These are phyloP conservation scores for Acipenser oxyrinchus DNA, from an alignment of 2,797 vertebrate species.

Conservation along the genomic window DNA sequence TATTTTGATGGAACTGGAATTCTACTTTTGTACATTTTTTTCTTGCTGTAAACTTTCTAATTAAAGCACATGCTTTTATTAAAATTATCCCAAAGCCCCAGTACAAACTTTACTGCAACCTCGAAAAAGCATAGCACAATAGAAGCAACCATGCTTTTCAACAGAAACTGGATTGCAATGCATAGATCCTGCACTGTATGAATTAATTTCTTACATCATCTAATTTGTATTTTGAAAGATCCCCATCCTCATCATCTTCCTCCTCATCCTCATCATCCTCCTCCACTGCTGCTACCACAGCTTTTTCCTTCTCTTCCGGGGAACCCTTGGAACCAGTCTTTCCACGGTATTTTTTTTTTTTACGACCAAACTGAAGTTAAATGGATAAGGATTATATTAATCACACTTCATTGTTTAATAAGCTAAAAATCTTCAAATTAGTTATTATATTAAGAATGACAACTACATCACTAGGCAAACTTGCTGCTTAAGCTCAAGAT, in stretches of 20 bases:
- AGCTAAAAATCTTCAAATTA: too few species aligned
- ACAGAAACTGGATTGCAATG: too few species aligned
- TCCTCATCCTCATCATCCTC: conserved; percentile 63
- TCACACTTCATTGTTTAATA: too few species aligned
- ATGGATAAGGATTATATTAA: too few species aligned
- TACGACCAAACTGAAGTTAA: conserved; percentile 80
- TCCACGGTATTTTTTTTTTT: conserved; percentile 95
- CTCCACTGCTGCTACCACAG: conserved; percentile 65
- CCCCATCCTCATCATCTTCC: conserved; percentile 82
- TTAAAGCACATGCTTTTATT: neutral
- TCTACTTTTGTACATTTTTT: too few species aligned
- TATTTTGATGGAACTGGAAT: too few species aligned
- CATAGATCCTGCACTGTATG: neutral
- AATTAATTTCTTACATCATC: conserved; percentile 68
- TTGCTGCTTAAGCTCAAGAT: too few species aligned
- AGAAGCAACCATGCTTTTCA: too few species aligned
- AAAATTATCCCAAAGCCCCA: neutral
- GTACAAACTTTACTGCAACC: neutral
- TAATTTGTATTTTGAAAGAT: conserved; percentile 95
- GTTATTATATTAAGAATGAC: too few species aligned
- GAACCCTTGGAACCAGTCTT: conserved; percentile 66
- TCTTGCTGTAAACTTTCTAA: neutral
- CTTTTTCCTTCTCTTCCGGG: conserved; percentile 79
- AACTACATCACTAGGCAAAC: too few species aligned
- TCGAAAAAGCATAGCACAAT: neutral